A percentile compares a stretch with the other conserved stretches of the same genome.
Conservation (phyloP, 2,888 invertebrate genomes). For the Ichneumoninae sp. region DNA sequence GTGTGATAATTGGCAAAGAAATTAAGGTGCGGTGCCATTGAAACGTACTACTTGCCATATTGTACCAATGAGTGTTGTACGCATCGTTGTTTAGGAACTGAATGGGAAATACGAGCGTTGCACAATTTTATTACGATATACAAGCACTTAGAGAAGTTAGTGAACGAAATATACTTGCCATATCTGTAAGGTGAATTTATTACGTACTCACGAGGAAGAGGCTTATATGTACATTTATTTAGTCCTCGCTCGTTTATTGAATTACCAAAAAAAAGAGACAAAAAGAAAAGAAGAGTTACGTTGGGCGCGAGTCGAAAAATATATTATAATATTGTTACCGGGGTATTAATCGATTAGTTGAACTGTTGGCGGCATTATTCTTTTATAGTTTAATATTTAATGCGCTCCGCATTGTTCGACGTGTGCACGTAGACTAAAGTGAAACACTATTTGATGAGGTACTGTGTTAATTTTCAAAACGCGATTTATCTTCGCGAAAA, state of each 20-base stretch:
- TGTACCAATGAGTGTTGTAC: conserved; percentile 69
- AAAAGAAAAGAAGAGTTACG: conserved; percentile 33
- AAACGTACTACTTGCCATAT: conserved; percentile 72
- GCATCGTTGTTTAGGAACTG: conserved; percentile 60
- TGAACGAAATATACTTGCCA: conserved; percentile 68
- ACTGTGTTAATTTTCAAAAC: conserved; percentile 37
- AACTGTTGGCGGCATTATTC: conserved; percentile 58
- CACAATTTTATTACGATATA: conserved; percentile 24
- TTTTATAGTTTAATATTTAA: conserved; percentile 57
- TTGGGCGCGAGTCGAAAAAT: conserved; percentile 22
- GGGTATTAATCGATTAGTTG: conserved; percentile 45
- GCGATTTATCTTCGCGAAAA: conserved; percentile 63
- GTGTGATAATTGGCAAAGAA: conserved; percentile 50
- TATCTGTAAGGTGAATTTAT: conserved; percentile 56
- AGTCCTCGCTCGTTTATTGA: conserved; percentile 44
- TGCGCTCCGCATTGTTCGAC: conserved; percentile 36
- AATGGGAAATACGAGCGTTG: conserved; percentile 39
- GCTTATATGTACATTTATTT: conserved; percentile 59
- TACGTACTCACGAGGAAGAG: conserved; percentile 34
- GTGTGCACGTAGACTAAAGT: conserved; percentile 34
- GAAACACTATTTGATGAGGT: conserved; percentile 20
- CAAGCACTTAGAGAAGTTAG: conserved; percentile 30
- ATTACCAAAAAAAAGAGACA: conserved; percentile 64
- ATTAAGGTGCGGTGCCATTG: conserved; percentile 70
- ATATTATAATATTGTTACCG: conserved; percentile 65